phyloP scores from a whole-genome alignment of 2,888 invertebrate species.

The Callinectes sapidus region DNA sequence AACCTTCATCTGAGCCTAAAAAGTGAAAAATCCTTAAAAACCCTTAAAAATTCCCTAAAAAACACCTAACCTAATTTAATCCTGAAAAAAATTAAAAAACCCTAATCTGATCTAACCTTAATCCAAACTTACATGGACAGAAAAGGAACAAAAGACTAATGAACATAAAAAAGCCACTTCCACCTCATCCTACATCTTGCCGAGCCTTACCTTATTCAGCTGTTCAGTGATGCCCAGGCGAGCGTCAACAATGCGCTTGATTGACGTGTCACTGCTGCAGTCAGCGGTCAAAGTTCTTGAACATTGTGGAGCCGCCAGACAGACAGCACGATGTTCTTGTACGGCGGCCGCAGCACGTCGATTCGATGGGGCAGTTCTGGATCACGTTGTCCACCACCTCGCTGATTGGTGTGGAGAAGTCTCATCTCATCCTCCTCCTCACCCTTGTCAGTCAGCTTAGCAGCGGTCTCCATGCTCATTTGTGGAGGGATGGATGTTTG shows the following conservation, averaged over 20 bases:
- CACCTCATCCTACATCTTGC: too few species aligned
- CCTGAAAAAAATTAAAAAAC: too few species aligned
- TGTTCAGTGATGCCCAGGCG: constrained; percentile 94
- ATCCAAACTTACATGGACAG: too few species aligned
- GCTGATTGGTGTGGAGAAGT: constrained; percentile 97
- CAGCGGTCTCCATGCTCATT: constrained; percentile 98
- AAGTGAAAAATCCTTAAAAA: too few species aligned
- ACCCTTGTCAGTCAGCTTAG: constrained; percentile 95
- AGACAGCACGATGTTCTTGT: constrained; percentile 98
- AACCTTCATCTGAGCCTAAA: too few species aligned
- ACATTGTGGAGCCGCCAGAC: constrained; percentile 99
- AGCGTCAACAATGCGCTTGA: constrained; percentile 93
- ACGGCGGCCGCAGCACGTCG: constrained; percentile 96
- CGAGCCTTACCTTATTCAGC: constrained; percentile 84
- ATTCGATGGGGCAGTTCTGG: constrained; percentile 99
- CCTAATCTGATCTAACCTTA: too few species aligned
- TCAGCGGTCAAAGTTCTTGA: constrained; percentile 96
- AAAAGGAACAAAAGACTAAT: too few species aligned
- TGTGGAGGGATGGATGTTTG: constrained; percentile 99
- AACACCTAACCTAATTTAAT: too few species aligned
- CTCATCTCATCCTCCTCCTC: constrained; percentile 76
- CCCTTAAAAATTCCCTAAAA: too few species aligned
- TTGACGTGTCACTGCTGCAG: constrained; percentile 98
- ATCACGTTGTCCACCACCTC: constrained; percentile 99
- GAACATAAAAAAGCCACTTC: too few species aligned